A percentile compares a stretch with the other conserved stretches of the same genome.
phyloP scores from a whole-genome alignment of 1,140 invertebrate genomes.

The Thaumatotibia leucotreta region DNA sequence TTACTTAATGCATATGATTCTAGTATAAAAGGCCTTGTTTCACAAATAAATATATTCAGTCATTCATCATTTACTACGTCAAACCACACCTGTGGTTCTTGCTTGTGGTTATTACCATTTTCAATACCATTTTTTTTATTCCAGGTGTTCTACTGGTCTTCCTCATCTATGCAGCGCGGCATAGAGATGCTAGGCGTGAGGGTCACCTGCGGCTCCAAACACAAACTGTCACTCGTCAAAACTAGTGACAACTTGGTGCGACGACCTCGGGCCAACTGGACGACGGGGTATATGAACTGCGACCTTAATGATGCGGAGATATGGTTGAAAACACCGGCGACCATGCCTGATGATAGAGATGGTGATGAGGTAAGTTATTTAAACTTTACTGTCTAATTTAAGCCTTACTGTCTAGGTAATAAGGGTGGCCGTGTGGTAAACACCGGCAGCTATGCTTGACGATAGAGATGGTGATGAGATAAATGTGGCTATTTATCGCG shows the following conservation, averaged over 20 bases:
- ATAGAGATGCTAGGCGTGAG: slow-evolving; percentile 93
- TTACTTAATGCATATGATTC: too few relatives aligned
- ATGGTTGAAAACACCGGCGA: slow-evolving; percentile 86
- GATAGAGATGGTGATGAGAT: too few relatives aligned
- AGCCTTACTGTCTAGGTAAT: not conserved
- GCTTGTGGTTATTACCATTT: too few relatives aligned
- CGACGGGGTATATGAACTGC: slow-evolving; percentile 94
- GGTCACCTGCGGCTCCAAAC: slow-evolving; percentile 90
- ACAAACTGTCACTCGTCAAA: slow-evolving; percentile 85
- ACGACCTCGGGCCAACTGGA: slow-evolving; percentile 92
- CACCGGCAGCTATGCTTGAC: too few relatives aligned
- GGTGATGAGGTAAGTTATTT: slow-evolving; percentile 51
- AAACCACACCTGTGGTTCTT: too few relatives aligned
- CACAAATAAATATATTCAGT: too few relatives aligned
- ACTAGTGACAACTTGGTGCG: slow-evolving; percentile 91
- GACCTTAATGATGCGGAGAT: slow-evolving; percentile 93
- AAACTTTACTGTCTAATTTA: not conserved
- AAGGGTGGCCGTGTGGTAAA: too few relatives aligned
- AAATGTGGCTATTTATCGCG: too few relatives aligned
- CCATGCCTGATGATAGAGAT: slow-evolving; percentile 49
- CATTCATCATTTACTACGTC: too few relatives aligned
- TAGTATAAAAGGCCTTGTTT: too few relatives aligned
- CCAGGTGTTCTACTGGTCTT: slow-evolving; percentile 98
- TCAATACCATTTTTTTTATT: too few relatives aligned
- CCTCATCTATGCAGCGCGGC: slow-evolving; percentile 96